Evolutionary conservation across 23 tunicate genomes (phyloP).

Genomic region (Clavelina lepadiformis): DNA sequence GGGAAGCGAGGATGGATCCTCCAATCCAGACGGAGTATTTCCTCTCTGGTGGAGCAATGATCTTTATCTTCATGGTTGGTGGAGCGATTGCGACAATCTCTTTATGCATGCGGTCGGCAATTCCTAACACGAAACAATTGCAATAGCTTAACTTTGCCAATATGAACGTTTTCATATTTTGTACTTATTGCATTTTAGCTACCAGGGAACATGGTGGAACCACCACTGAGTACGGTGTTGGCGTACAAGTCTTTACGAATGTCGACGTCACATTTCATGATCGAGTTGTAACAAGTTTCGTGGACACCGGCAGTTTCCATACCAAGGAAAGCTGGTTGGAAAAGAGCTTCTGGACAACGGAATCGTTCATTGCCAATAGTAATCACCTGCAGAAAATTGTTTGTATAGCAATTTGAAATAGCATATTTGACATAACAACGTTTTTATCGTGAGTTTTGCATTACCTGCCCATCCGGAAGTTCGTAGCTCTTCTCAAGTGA

Average conservation of each 20-base stretch:
- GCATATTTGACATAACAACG: too few relatives aligned
- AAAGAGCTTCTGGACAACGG: conserved; percentile 90
- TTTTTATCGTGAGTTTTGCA: too few relatives aligned
- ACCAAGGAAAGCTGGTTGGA: conserved; percentile 82
- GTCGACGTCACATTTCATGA: conserved; percentile 81
- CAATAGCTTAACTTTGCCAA: not conserved
- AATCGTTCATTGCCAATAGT: conserved; percentile 53
- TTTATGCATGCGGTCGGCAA: conserved; percentile 45
- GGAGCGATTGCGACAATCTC: conserved; percentile 32
- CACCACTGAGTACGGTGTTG: conserved; percentile 79
- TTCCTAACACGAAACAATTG: conserved; percentile 8
- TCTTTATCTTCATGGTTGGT: conserved; percentile 52
- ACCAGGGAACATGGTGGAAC: conserved; percentile 94
- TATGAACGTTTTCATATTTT: not conserved
- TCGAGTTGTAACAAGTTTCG: conserved; percentile 74
- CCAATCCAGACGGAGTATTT: conserved; percentile 62
- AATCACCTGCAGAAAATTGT: conserved; percentile 2
- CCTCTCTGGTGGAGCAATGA: conserved; percentile 58
- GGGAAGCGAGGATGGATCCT: conserved; percentile 35
- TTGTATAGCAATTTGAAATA: too few relatives aligned
- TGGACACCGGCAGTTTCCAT: conserved; percentile 89
- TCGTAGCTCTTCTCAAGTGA: conserved; percentile 56
- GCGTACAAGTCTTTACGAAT: conserved; percentile 86
- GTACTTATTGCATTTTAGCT: not conserved
- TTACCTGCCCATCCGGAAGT: conserved; percentile 60